Evolutionary conservation across 2,797 vertebrate genomes (phyloP).

Genomic region (Rhynchotus rufescens): DNA sequence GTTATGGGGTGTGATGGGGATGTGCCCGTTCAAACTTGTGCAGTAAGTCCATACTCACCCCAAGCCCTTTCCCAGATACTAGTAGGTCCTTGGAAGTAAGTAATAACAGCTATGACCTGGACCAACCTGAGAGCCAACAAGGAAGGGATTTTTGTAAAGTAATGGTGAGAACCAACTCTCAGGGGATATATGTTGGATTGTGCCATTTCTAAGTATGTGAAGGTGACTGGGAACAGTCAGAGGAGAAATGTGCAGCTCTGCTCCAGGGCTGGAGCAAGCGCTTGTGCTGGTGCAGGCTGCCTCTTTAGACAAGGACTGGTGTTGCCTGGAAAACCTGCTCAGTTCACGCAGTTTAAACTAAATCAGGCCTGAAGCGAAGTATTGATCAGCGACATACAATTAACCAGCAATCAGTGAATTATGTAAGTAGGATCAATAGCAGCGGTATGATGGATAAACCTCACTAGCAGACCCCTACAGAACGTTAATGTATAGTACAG

Average conservation of each 20-base stretch:
- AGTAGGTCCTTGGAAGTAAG: not conserved
- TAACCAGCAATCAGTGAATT: conserved; percentile 44
- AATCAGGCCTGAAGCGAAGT: not conserved
- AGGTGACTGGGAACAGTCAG: not conserved
- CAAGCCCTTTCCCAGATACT: not conserved
- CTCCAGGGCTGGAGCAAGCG: not conserved
- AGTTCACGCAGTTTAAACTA: not conserved
- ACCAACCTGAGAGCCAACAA: not conserved
- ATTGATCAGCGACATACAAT: conserved; percentile 26
- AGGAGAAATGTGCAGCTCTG: not conserved
- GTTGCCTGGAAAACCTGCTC: not conserved
- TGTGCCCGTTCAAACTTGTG: rapidly evolving
- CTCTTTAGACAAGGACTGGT: not conserved
- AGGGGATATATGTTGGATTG: not conserved
- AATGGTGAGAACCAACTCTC: not conserved
- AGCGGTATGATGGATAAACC: not conserved
- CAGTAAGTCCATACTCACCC: not conserved
- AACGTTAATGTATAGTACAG: not conserved
- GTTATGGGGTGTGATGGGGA: rapidly evolving
- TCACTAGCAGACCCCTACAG: rapidly evolving
- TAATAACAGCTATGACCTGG: not conserved
- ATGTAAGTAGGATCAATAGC: not conserved
- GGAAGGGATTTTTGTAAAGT: not conserved
- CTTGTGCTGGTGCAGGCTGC: not conserved
- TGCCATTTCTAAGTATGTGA: not conserved